Evolutionary conservation across 2,113 vertebrate genomes (phyloP).

Genomic region (Cebus imitator): DNA sequence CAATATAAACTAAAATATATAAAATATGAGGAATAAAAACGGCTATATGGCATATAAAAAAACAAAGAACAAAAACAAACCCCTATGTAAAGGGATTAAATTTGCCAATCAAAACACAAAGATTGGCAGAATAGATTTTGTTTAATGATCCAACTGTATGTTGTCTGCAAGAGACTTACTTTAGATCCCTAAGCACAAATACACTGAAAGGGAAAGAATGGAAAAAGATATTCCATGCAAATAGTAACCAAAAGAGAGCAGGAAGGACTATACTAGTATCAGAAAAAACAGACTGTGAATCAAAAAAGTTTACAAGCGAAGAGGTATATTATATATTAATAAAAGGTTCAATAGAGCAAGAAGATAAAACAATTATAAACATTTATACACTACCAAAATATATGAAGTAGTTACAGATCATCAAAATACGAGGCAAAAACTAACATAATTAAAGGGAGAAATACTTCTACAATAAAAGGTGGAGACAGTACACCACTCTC

Average conservation of each 20-base stretch:
- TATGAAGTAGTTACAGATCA: neutral
- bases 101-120: neutral
- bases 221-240: neutral
- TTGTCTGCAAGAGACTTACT: neutral
- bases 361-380: neutral
- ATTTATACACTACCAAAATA: neutral
- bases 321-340: neutral
- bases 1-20: slow-evolving; percentile 23
- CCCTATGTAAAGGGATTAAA: slow-evolving; percentile 10
- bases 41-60: neutral
- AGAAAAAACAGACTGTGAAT: neutral
- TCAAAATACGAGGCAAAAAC: slow-evolving; percentile 4
- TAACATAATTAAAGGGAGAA: neutral
- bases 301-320: neutral
- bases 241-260: neutral
- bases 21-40: neutral
- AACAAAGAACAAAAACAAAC: neutral
- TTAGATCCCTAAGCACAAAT: slow-evolving; percentile 1
- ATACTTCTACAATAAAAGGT: neutral
- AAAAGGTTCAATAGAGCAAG: neutral
- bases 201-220: neutral
- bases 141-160: neutral
- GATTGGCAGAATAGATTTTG: neutral
- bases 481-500: neutral
- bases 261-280: neutral